A percentile compares a stretch with the other conserved stretches of the same genome.
These are phyloP conservation scores for Microcebus jonahi DNA, from an alignment of 2,113 vertebrate genomes.

Conservation along the genomic window DNA sequence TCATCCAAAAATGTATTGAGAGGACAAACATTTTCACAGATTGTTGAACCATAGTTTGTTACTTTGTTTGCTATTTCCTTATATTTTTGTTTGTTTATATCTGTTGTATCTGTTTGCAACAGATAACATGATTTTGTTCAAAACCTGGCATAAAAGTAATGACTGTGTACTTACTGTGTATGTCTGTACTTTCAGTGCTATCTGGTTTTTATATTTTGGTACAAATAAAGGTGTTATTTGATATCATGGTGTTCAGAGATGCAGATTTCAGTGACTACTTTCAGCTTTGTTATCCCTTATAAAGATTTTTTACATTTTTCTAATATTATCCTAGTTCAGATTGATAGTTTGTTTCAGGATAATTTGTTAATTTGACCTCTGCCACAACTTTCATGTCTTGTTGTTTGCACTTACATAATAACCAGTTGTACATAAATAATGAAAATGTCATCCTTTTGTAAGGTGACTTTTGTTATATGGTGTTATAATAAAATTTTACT, in stretches of 20 bases:
- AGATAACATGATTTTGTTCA: conserved; percentile 34
- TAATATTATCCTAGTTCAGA: not conserved
- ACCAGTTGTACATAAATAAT: not conserved
- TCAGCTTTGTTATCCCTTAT: not conserved
- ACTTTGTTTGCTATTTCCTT: conserved; percentile 6
- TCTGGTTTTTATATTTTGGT: conserved; percentile 7
- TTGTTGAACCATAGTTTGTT: not conserved
- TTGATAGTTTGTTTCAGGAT: not conserved
- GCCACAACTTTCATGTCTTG: not conserved
- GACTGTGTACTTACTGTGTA: not conserved
- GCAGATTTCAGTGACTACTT: not conserved
- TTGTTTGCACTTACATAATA: conserved; percentile 14
- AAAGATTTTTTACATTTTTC: not conserved
- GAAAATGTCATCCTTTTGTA: conserved; percentile 13
- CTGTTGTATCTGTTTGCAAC: not conserved
- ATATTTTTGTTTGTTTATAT: not conserved
- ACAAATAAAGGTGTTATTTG: conserved; percentile 7
- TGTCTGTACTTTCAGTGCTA: not conserved
- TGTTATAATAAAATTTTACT: conserved; percentile 55
- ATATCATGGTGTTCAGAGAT: not conserved
- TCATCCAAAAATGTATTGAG: not conserved
- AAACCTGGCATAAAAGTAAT: not conserved
- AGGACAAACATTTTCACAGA: not conserved
- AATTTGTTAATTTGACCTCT: conserved; percentile 32
- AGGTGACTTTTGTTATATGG: not conserved